phyloP scores from a whole-genome alignment of 2,797 vertebrate genomes.

The Xenops minutus region DNA sequence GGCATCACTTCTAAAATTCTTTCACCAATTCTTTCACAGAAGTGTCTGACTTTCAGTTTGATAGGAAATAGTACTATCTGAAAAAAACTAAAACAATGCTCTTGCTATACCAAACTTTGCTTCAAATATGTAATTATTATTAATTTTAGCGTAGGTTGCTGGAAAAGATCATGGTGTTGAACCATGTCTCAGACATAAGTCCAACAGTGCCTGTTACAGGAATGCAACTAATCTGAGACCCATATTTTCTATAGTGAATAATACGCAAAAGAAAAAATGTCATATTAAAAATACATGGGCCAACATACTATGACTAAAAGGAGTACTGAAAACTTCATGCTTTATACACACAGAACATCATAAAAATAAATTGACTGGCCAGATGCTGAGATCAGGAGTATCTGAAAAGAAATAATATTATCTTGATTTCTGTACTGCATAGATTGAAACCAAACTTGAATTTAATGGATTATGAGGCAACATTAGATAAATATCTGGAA shows the following conservation, averaged over 20 bases:
- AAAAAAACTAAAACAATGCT: accelerated
- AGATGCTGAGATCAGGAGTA: not conserved
- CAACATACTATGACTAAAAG: not conserved
- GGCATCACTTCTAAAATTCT: not conserved
- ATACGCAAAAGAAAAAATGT: not conserved
- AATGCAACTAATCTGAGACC: not conserved
- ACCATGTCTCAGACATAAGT: not conserved
- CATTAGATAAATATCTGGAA: not conserved
- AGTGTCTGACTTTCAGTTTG: not conserved
- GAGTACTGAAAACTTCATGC: not conserved
- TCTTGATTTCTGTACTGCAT: not conserved
- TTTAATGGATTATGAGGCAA: not conserved
- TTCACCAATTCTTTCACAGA: not conserved
- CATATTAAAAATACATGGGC: not conserved
- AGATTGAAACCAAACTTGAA: not conserved
- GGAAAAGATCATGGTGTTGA: not conserved
- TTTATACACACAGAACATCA: not conserved
- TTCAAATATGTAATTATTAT: not conserved
- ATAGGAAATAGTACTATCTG: not conserved
- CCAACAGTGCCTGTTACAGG: not conserved
- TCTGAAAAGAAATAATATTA: not conserved
- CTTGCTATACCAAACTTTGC: not conserved
- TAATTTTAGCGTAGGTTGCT: not conserved
- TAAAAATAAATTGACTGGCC: not conserved
- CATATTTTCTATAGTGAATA: not conserved